These are phyloP conservation scores for Calameuta pallipes DNA, from an alignment of 2,888 invertebrate species.

Conservation along the genomic window DNA sequence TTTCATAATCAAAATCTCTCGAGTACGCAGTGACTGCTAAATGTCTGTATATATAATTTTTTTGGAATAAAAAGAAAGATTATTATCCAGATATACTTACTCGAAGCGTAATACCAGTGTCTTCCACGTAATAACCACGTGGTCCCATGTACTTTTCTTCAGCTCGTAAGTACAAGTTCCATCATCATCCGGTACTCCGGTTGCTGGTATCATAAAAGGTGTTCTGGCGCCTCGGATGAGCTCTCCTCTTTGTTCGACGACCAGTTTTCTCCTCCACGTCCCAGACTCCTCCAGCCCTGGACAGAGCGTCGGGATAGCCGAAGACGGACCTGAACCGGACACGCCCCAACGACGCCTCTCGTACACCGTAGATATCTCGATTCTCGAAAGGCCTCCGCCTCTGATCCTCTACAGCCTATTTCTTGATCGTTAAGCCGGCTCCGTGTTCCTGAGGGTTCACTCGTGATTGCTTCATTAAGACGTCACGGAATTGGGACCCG, in stretches of 20 bases:
- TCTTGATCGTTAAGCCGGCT: background rate
- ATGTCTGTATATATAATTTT: too few relatives aligned
- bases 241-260: background rate
- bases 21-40: too few relatives aligned
- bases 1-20: too few relatives aligned
- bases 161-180: background rate
- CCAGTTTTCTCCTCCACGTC: background rate
- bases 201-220: background rate
- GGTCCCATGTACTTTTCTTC: background rate
- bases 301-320: background rate
- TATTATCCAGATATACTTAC: background rate
- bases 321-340: conserved; percentile 7
- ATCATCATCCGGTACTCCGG: background rate
- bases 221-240: background rate
- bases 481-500: conserved; percentile 25
- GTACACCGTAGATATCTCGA: background rate
- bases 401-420: background rate
- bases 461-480: conserved; percentile 39
- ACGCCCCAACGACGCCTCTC: conserved; percentile 29
- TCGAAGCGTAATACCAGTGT: background rate
- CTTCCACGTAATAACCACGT: background rate
- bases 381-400: background rate
- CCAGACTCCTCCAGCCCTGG: background rate
- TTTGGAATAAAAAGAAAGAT: background rate
- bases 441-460: conserved; percentile 4